Evolutionary conservation across 2,797 vertebrate species (phyloP).

Genomic region (Hafferia zeledoni): DNA sequence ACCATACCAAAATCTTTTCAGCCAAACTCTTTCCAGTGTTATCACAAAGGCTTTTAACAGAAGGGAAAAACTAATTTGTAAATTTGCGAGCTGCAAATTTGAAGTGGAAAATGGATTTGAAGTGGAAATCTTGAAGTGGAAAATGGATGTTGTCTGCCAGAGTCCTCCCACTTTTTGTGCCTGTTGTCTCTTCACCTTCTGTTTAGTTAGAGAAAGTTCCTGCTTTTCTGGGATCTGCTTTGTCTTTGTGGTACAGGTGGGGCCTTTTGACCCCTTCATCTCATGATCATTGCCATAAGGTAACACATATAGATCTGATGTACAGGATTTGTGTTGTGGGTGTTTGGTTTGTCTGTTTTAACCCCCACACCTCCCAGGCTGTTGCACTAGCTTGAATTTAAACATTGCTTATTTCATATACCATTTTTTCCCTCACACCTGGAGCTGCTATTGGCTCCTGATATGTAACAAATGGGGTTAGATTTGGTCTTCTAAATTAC

Average conservation of each 20-base stretch:
- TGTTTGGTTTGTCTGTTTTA: background rate
- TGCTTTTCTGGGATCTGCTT: background rate
- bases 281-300: background rate
- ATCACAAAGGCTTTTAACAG: background rate
- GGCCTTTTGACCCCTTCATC: background rate
- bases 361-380: background rate
- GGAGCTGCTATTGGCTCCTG: background rate
- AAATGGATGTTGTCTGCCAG: background rate
- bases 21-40: background rate
- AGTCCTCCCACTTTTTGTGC: background rate
- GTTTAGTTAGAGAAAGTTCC: background rate
- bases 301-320: background rate
- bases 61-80: background rate
- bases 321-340: background rate
- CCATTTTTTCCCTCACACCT: background rate
- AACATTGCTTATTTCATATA: background rate
- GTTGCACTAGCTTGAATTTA: background rate
- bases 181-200: background rate
- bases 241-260: background rate
- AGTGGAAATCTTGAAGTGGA: background rate
- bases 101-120: background rate
- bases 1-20: background rate
- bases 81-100: background rate
- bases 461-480: background rate
- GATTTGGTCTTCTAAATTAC: background rate